These are phyloP conservation scores for Phenganax marumi DNA, from an alignment of 92 coral and sea anemone genomes.

Conservation along the genomic window DNA sequence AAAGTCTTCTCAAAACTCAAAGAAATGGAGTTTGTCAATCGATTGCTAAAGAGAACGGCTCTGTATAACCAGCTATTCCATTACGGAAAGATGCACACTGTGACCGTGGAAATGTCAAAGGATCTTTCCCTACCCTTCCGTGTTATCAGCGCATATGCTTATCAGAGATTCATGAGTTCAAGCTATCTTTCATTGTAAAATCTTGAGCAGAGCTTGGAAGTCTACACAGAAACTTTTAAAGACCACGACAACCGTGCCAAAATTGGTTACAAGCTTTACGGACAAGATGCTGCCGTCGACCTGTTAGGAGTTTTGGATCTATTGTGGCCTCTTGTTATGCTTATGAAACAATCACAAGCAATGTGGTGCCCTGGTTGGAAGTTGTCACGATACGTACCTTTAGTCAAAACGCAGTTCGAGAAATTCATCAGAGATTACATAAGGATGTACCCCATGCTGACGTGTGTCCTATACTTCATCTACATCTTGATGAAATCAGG, in stretches of 20 bases:
- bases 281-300: not conserved
- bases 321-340: slow-evolving; percentile 8
- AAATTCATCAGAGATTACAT: not conserved
- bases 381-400: not conserved
- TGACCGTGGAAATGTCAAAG: not conserved
- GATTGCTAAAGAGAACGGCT: not conserved
- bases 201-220: not conserved
- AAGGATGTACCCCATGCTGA: not conserved
- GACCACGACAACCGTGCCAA: not conserved
- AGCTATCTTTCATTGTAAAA: not conserved
- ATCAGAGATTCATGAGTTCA: not conserved
- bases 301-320: not conserved
- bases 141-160: not conserved
- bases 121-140: too few species aligned
- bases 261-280: not conserved
- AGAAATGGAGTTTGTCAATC: not conserved
- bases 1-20: not conserved
- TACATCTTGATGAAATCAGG: not conserved
- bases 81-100: slow-evolving; percentile 9
- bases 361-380: slow-evolving; percentile 5
- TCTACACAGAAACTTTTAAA: not conserved
- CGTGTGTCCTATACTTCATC: not conserved
- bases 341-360: slow-evolving; percentile 12
- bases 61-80: too few species aligned
- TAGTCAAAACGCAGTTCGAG: not conserved